Evolutionary conservation across 2,797 vertebrate genomes (phyloP).

Genomic region (Enteromius anoplus): DNA sequence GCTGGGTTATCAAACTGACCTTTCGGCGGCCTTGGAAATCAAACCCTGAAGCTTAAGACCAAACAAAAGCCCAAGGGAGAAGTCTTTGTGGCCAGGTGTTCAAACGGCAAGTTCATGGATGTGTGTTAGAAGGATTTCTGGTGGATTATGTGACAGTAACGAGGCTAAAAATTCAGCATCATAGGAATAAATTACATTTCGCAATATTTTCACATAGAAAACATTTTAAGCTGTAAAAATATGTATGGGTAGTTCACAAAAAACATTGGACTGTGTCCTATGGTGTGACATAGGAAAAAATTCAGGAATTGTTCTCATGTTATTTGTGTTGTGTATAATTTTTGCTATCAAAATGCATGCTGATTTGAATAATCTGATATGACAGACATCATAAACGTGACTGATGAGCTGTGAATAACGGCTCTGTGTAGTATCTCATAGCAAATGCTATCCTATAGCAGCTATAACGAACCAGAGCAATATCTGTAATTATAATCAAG

Average conservation of each 20-base stretch:
- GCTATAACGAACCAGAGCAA: neutral
- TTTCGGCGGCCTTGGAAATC: conserved; percentile 29
- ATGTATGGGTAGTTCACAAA: too few species aligned
- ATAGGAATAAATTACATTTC: neutral
- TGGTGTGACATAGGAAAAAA: too few species aligned
- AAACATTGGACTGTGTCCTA: too few species aligned
- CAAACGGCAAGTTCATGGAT: neutral
- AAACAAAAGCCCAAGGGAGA: conserved; percentile 22
- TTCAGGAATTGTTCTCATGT: too few species aligned
- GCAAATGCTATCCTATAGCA: too few species aligned
- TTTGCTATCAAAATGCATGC: too few species aligned
- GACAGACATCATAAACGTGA: too few species aligned
- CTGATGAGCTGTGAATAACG: too few species aligned
- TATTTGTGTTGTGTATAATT: too few species aligned
- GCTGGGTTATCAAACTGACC: conserved; percentile 58
- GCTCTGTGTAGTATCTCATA: too few species aligned
- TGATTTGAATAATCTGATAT: too few species aligned
- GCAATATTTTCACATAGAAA: neutral
- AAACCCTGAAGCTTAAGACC: conserved; percentile 8
- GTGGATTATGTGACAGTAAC: neutral
- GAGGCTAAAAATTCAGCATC: neutral
- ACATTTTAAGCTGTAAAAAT: neutral
- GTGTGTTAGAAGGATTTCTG: neutral
- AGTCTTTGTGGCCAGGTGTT: neutral
- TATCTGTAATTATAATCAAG: neutral